Percentiles rank a stretch among this genome's conserved stretches.
Conservation (phyloP, 2,113 vertebrate genomes). For the Zosterops lateralis region DNA sequence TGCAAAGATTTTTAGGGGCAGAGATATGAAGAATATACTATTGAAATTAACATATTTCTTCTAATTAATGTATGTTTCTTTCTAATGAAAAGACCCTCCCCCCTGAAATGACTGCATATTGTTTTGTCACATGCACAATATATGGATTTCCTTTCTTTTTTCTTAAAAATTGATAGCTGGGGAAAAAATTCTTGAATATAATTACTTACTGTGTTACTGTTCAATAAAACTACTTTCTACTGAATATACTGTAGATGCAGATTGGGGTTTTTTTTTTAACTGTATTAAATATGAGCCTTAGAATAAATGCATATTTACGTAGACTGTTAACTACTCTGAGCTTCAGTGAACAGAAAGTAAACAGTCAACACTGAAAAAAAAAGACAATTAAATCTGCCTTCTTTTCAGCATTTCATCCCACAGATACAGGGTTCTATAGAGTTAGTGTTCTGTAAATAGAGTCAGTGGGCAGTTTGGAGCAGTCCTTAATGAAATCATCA, state of each 20-base stretch:
- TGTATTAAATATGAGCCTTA: slow-evolving; percentile 4
- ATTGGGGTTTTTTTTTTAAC: neutral
- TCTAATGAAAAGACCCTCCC: slow-evolving; percentile 54
- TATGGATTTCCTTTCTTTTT: neutral
- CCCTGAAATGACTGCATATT: neutral
- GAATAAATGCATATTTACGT: slow-evolving; percentile 65
- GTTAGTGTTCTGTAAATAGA: neutral
- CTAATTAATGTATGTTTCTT: slow-evolving; percentile 71
- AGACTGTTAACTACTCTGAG: slow-evolving; percentile 52
- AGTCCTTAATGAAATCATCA: slow-evolving; percentile 5
- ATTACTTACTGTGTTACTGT: neutral
- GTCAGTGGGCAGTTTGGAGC: neutral
- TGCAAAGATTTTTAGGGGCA: slow-evolving; percentile 54
- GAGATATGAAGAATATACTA: slow-evolving; percentile 42
- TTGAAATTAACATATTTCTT: slow-evolving; percentile 62
- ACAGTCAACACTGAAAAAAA: slow-evolving; percentile 9
- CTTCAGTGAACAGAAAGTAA: slow-evolving; percentile 30
- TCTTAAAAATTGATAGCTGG: neutral
- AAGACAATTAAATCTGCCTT: neutral
- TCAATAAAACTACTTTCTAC: neutral
- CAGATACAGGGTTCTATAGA: neutral
- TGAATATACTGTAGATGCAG: neutral
- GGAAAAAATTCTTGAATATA: neutral
- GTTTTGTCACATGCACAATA: slow-evolving; percentile 32
- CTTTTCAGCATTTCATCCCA: slow-evolving; percentile 4